Conservation (phyloP, 2,113 vertebrate species). For the Anthoscopus minutus region DNA sequence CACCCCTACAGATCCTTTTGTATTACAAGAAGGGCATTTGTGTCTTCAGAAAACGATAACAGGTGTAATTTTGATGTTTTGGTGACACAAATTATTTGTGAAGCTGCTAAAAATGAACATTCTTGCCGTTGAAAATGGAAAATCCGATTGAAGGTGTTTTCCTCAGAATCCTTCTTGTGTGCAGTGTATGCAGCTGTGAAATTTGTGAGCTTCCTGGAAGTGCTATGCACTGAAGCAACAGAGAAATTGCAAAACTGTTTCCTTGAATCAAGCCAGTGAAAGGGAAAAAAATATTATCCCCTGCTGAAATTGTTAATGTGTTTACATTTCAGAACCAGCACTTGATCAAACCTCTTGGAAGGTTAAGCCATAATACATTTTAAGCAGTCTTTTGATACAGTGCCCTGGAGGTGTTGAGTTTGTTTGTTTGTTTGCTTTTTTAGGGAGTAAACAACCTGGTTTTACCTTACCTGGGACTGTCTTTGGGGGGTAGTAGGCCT, state of each 20-base stretch:
- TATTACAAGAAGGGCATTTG: background rate
- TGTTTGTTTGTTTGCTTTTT: constrained; percentile 1
- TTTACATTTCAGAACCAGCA: background rate
- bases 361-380: background rate
- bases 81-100: background rate
- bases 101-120: background rate
- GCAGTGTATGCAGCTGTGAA: background rate
- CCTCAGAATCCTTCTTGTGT: background rate
- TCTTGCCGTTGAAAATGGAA: background rate
- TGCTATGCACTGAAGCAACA: background rate
- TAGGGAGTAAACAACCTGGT: background rate
- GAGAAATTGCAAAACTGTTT: background rate
- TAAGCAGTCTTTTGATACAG: background rate
- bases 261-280: background rate
- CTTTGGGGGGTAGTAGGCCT: background rate
- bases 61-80: background rate
- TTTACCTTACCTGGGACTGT: background rate
- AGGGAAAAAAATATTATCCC: background rate
- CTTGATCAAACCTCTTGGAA: background rate
- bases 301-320: background rate
- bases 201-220: background rate
- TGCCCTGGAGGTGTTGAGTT: background rate
- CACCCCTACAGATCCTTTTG: background rate
- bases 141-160: background rate
- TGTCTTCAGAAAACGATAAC: background rate